Percentiles rank a stretch among this genome's conserved stretches.
Conservation (phyloP, 2,888 invertebrate species). For the Deroplatys truncata region DNA sequence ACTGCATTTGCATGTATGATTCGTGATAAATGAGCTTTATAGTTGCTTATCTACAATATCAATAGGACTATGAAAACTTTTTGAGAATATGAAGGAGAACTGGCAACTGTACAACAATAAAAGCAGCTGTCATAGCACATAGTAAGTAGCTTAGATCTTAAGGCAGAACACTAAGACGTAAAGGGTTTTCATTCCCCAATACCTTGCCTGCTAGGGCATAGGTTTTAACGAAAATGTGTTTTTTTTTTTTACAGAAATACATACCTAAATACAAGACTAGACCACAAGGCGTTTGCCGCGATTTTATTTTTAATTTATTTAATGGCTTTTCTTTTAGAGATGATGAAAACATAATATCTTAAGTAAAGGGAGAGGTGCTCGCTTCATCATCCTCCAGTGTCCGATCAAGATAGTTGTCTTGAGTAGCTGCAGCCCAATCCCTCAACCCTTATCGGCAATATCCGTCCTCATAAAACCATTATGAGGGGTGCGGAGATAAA, state of each 20-base stretch:
- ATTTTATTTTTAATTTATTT: not conserved
- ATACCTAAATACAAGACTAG: not conserved
- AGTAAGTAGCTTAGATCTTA: no score
- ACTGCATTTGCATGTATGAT: no score
- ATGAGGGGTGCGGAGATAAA: slow-evolving; percentile 24
- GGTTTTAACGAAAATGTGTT: no score
- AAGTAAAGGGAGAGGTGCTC: not conserved
- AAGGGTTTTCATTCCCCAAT: no score
- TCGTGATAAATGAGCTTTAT: no score
- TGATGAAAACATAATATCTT: not conserved
- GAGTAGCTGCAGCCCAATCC: slow-evolving; percentile 1
- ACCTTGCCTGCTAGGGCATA: no score
- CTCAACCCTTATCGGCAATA: slow-evolving; percentile 22
- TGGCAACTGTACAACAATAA: no score
- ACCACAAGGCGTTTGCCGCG: not conserved
- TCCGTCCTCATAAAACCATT: slow-evolving; percentile 27
- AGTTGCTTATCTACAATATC: no score
- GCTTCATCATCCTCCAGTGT: not conserved
- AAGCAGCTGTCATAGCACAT: no score
- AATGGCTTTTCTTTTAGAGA: not conserved
- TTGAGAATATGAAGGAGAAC: no score
- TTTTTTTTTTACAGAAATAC: not conserved
- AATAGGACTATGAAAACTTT: no score
- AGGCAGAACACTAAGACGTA: no score
- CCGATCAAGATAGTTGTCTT: not conserved